Base-by-base conservation (phyloP, 2,797 vertebrate genomes). In the Sebastes kiyomatsui region DNA sequence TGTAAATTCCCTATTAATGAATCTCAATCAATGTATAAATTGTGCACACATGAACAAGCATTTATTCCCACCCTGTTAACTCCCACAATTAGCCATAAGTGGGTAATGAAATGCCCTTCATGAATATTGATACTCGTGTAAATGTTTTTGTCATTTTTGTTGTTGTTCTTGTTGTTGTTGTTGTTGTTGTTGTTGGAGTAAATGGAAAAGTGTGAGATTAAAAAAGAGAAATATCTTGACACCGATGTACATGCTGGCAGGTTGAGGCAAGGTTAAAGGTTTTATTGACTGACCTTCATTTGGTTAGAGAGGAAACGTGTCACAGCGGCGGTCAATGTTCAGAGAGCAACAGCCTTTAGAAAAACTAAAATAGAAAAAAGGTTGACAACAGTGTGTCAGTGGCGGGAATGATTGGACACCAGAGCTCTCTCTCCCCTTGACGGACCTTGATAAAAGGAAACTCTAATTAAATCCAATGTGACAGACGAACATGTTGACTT, bases 1-100 rank as follows among this genome's bases (percentile, higher is more conserved):
- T 60, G 38, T 35, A 59, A 74, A 28, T 72, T 61, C 3, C 27
- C 66, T 52, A 73, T 81, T 77, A 46, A 81, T 68, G 67, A 72
- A 72, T 80, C 61, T 79, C 65, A 83, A 76, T 88, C 78, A 87
- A 73, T 42, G 78, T 78, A 80, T 33, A 76, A 82, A 82, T 82
- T 72, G 67, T 77, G 67, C 73, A 83, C 82, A 88, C 82, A 82
- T 85, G 84, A 87, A 84, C 71, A 77, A 78, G 71, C 85, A 82
- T 82, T 82, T 67, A 76, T 85, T 87, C 67, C 65, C 84, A 85
- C 77, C 68, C 73, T 70, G 80, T 85, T 85, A 83, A 83, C 80
- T 85, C 62, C 70, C 46, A 64, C 82, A 87, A 88, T 90, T 83
- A 82, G 82, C 79, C 20, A 16, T 64, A 74, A 85, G 69, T 83